Base-by-base conservation (phyloP, 92 coral and sea anemone genomes). In the Siderastrea siderea region DNA sequence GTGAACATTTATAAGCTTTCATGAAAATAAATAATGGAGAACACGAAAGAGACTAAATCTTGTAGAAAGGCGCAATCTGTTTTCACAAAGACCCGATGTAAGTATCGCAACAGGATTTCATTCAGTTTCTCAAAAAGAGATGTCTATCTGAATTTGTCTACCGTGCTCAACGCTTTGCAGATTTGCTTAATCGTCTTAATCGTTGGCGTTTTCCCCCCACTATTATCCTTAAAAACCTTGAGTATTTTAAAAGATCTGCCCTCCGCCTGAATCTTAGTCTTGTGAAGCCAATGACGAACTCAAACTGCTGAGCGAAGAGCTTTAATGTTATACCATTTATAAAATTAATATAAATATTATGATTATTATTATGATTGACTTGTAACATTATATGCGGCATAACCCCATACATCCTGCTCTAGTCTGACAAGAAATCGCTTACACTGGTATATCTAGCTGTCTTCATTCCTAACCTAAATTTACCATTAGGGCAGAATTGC, bases 401-500 rank as follows among this genome's bases (percentile, higher is more conserved):
- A 6, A 79, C 50, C 50, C 43, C 26, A 11, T 43, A 38, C 74
- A 49, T 62, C 83, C 59, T 62, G 4, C 44, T 47, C 68, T 50
- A n/a, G n/a, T 26, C 53, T 48, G 9, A n/a, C 71, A 17, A 16
- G 45, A 48, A 44, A 11, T 5, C 38, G 14, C n/a, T 78, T 62
- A 3, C 46, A 3, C n/a, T 51, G 38, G 16, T 15, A 54, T 76
- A 81, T 14, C n/a, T n/a, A n/a, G n/a, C 63, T 45, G 87, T 59
- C 58, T 47, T 83, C 3, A 17, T 48, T 47, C 4, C 87, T 48
- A 71, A 71, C 58, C 69, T 57, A 61, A 71, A 59, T 54, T 60
- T 46, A 82, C 72, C 79, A 83, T 71, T 73, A 38, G 50, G 75
- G 49, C 15, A 9, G n/a, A 16, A 50, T 51, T 10, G 38, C 71